Conservation (phyloP, 1,140 invertebrate species). For the Drosophila jambulina region DNA sequence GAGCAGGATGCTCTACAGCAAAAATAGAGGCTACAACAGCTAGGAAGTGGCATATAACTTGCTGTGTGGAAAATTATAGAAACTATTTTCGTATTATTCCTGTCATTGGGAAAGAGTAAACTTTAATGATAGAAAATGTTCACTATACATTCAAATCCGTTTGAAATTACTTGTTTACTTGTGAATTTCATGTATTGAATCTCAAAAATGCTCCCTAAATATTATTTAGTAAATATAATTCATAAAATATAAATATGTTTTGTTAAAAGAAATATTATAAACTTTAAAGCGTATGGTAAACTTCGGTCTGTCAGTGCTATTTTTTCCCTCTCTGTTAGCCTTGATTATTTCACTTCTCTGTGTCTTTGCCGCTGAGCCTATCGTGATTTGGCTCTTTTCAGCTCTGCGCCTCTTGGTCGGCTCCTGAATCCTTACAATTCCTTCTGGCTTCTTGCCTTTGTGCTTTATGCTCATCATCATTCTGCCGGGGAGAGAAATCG, state of each 20-base stretch:
- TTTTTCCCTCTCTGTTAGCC: background rate
- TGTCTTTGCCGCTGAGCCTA: slow-evolving; percentile 36
- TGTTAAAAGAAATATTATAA: no score
- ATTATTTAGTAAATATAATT: no score
- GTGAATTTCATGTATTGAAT: no score
- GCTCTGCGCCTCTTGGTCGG: background rate
- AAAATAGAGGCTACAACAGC: background rate
- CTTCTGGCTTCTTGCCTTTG: slow-evolving; percentile 52
- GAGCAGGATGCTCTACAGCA: slow-evolving; percentile 9
- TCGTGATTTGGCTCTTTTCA: slow-evolving; percentile 57
- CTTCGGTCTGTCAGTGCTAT: background rate
- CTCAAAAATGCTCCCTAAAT: no score
- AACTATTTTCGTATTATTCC: background rate
- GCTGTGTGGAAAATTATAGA: no score
- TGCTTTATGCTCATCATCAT: slow-evolving; percentile 72
- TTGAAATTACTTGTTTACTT: no score
- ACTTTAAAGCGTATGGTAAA: background rate
- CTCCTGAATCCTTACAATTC: slow-evolving; percentile 31
- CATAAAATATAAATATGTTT: no score
- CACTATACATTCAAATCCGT: no score
- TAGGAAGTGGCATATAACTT: background rate
- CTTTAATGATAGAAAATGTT: no score
- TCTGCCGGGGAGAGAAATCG: slow-evolving; percentile 39
- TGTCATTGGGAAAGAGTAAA: background rate
- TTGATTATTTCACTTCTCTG: slow-evolving; percentile 23